Evolutionary conservation across 2,797 vertebrate genomes (phyloP).

Genomic region (Pipistrellus kuhlii): DNA sequence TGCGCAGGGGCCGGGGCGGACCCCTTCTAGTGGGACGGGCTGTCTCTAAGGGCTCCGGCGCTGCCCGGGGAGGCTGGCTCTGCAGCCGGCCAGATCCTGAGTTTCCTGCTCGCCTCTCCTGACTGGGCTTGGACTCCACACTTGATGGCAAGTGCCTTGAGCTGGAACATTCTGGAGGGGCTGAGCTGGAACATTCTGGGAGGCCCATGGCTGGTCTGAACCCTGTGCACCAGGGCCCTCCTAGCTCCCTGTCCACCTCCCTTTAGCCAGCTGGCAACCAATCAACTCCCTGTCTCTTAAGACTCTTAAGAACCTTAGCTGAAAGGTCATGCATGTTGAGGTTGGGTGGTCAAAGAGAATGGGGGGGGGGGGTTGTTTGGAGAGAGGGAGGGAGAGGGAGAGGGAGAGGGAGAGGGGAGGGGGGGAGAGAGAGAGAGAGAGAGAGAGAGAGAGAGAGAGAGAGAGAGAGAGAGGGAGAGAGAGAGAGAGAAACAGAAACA

Average conservation of each 20-base stretch:
- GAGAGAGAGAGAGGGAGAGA: no score
- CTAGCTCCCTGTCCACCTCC: background rate
- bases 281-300: background rate
- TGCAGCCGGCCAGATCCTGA: fast-evolving
- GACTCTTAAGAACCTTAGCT: background rate
- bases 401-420: fast-evolving
- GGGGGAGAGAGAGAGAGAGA: no score
- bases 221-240: background rate
- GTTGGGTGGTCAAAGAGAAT: background rate
- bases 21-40: no score
- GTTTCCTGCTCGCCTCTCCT: background rate
- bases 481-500: background rate
- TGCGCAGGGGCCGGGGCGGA: background rate
- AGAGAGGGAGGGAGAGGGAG: no score
- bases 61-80: fast-evolving
- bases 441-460: no score
- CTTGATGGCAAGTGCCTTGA: background rate
- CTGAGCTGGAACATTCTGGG: background rate
- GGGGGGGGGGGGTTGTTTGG: fast-evolving
- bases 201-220: background rate
- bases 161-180: background rate
- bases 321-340: background rate
- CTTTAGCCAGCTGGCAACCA: background rate
- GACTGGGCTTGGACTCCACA: background rate
- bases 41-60: background rate